Evolutionary conservation across 2,113 vertebrate genomes (phyloP).

Genomic region (Sebastes fasciatus): DNA sequence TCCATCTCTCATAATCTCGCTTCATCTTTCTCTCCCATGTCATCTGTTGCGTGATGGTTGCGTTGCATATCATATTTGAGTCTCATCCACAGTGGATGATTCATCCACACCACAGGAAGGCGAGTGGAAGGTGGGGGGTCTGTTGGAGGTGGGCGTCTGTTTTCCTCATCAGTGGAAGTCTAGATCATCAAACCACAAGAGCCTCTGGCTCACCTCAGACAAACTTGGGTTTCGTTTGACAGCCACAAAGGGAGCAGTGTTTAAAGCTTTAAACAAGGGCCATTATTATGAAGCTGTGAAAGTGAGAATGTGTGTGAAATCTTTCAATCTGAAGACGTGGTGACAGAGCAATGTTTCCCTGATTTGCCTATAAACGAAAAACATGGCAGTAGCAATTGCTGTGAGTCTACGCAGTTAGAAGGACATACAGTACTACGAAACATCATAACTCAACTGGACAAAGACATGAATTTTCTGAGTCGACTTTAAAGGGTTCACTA

Average conservation of each 20-base stretch:
- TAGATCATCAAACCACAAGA: slow-evolving; percentile 47
- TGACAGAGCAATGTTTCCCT: not conserved
- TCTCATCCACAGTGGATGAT: slow-evolving; percentile 3
- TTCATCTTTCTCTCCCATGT: slow-evolving; percentile 14
- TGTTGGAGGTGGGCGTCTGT: slow-evolving; percentile 38
- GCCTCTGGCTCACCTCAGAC: slow-evolving; percentile 58
- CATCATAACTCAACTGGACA: not conserved
- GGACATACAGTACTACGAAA: slow-evolving; percentile 2
- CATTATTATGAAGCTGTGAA: slow-evolving; percentile 31
- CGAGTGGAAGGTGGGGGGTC: slow-evolving; percentile 12
- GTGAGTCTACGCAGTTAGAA: not conserved
- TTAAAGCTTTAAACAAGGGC: slow-evolving; percentile 39
- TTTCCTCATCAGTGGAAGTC: slow-evolving; percentile 57
- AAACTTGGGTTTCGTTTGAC: slow-evolving; percentile 54
- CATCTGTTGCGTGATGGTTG: slow-evolving; percentile 23
- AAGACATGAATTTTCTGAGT: not conserved
- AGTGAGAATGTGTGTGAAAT: slow-evolving; percentile 27
- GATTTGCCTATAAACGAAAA: not conserved
- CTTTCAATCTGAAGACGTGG: slow-evolving; percentile 14
- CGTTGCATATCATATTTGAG: slow-evolving; percentile 37
- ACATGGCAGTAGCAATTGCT: not conserved
- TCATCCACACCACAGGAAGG: not conserved
- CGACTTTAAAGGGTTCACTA: not conserved
- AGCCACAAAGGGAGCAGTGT: slow-evolving; percentile 48
- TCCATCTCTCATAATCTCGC: slow-evolving; percentile 14